Base-by-base conservation (phyloP, 37 sponge, comb jelly and placozoan genomes). In the Mnemiopsis leidyi region DNA sequence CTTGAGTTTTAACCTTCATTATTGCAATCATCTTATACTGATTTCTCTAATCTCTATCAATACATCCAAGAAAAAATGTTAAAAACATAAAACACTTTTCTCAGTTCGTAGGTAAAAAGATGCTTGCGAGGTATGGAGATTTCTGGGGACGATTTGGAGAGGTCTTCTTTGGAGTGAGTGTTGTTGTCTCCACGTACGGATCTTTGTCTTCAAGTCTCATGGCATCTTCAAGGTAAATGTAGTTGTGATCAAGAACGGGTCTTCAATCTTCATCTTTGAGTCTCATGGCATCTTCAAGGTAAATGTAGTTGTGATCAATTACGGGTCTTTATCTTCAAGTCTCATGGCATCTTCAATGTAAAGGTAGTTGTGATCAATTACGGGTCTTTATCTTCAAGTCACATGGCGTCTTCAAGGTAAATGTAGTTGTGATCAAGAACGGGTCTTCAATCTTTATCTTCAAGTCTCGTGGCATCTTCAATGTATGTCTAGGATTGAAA, bases 141-240 rank as follows among this genome's bases (percentile, higher is more conserved):
- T 20, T 7, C 36, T 79, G 82, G 82, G 82, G 37, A 18, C 82
- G 82, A 33, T 31, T 35, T 79, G 82, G 82, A 29, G 82, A 79
- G 38, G 9, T 79, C 20, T 79, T 79, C 37, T 79, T 79, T 79
- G 82, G 82, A 13, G 9, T 79, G 9, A 79, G 82, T 79, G 82
- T 79, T 1, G 82, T 29, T 0, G 21, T 79, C 37, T 79, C 82
- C 2, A 29, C 82, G 1, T 79, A 29, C 29, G 82, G 82, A 23
- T 16, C 37, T 29, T 36, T 79, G 31, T 79, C 82, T 3, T 79
- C 82, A 28, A 79, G 82, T 79, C 82, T 79, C 32, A 79, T 79
- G 36, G 82, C 2, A 3, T 79, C 36, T 16, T 79, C 82, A 23
- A 71, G 75, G 75, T 71, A 71, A n/a, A n/a, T n/a, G n/a, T n/a